Evolutionary conservation across 2,797 vertebrate genomes (phyloP).

Genomic region (Tapirus indicus): DNA sequence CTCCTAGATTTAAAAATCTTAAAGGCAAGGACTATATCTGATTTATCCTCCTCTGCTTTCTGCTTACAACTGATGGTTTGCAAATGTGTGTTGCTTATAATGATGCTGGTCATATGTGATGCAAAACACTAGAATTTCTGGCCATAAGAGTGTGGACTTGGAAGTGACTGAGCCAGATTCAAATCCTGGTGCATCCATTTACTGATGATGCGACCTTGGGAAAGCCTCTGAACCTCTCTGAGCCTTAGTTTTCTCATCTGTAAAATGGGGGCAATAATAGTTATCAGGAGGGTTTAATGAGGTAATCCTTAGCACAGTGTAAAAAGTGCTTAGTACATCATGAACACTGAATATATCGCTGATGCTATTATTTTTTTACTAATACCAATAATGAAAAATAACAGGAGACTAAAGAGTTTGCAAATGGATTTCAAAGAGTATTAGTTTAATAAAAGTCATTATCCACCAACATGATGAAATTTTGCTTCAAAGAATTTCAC

Average conservation of each 20-base stretch:
- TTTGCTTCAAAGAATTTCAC: conserved; percentile 21
- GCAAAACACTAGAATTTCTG: conserved; percentile 22
- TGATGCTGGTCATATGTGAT: background rate
- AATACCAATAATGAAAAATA: background rate
- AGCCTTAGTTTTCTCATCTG: background rate
- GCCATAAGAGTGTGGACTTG: background rate
- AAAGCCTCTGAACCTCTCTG: background rate
- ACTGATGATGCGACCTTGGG: background rate
- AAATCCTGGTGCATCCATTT: background rate
- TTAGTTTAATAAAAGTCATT: background rate
- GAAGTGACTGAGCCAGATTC: background rate
- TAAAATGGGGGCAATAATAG: background rate
- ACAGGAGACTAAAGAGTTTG: background rate
- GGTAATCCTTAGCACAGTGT: background rate
- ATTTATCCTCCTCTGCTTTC: background rate
- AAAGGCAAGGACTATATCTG: background rate
- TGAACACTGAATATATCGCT: background rate
- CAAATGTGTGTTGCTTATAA: conserved; percentile 9
- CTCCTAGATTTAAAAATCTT: conserved; percentile 3
- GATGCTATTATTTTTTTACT: background rate
- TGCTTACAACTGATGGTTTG: background rate
- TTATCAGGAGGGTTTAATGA: background rate
- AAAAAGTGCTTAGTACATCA: background rate
- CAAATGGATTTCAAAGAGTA: background rate
- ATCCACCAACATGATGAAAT: background rate